Evolutionary conservation across 2,888 invertebrate species (phyloP), one percentile per base, ranked within the genome.

Genomic region (Lepidochrysops patricia): DNA sequence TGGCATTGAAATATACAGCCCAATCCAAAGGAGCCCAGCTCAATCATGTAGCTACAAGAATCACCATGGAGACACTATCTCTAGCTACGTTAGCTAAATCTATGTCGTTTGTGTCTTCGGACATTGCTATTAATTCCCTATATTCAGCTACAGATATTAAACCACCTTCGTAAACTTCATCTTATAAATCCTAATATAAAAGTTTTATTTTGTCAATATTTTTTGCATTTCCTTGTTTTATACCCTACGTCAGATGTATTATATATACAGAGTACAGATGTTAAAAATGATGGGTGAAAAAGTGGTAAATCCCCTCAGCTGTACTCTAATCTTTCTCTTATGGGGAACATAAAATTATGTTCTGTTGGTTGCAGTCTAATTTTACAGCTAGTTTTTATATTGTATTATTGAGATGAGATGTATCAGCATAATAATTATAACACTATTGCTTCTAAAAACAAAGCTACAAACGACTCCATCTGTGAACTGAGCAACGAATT

Each of bases 101-200:
- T 2, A 88, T 89, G 89, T 85, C 89, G 13, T 86, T 82, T 69
- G 89, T 89, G 13, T 78, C 89, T 43, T 84, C 84, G 19, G 89
- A 89, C 66, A 87, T 89, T 66, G 89, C 89, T 48, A 88, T 89
- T 50, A 89, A 89, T 68, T 87, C 89, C 1, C 71, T 89, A 60
- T 89, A 87, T 68, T 79, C 84, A 69, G 87, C 88, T 49, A 87
- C 87, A 48, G 89, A 89, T 70, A 80, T 87, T 1, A 87, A 83
- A 67, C 80, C 82, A 15, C 82, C 87, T 26, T 70, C 80, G 3
- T 85, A 74, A 76, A 52, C 26, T 29, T 35, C 2, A 15, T 37
- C 1, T 13, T 13, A 29, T 27, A n/a, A n/a, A 13, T 15, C 5
- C 4, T 5, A 25, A 49, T 54, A 54, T 29, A 7, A 7, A 7